phyloP scores from a whole-genome alignment of 2,113 vertebrate species.

The Bostrychus sinensis region DNA sequence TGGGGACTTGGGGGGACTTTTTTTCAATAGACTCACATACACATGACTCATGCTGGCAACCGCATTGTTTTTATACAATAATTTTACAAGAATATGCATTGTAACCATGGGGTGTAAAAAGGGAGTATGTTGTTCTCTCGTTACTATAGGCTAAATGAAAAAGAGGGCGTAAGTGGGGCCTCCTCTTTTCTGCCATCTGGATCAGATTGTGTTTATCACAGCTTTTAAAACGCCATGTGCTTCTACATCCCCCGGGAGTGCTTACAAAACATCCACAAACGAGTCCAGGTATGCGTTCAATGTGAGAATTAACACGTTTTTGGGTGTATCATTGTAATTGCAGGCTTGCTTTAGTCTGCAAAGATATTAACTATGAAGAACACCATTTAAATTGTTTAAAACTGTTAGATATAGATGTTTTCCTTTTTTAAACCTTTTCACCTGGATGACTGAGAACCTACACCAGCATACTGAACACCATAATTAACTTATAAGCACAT shows the following conservation, averaged over 20 bases:
- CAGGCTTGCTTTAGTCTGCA: neutral
- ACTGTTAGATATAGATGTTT: too few relatives aligned
- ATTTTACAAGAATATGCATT: constrained; percentile 30
- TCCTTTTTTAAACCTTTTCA: too few relatives aligned
- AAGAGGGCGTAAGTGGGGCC: constrained; percentile 39
- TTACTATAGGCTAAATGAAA: constrained; percentile 59
- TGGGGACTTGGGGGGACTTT: neutral
- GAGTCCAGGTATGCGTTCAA: constrained; percentile 11
- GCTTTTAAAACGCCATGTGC: constrained; percentile 28
- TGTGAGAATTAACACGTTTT: neutral
- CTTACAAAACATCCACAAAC: constrained; percentile 2
- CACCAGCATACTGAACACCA: too few relatives aligned
- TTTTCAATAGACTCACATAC: neutral
- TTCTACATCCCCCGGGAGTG: neutral
- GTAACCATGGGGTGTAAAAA: constrained; percentile 33
- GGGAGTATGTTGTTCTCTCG: constrained; percentile 48
- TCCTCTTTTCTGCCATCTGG: constrained; percentile 61
- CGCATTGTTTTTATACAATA: constrained; percentile 3
- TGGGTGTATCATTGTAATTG: neutral
- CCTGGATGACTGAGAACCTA: too few relatives aligned
- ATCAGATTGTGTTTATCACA: constrained; percentile 44
- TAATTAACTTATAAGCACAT: too few relatives aligned
- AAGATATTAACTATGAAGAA: neutral
- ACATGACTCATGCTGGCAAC: neutral
- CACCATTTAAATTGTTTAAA: too few relatives aligned